Conservation (phyloP, 2,797 vertebrate species). For the Thripadectes ignobilis region DNA sequence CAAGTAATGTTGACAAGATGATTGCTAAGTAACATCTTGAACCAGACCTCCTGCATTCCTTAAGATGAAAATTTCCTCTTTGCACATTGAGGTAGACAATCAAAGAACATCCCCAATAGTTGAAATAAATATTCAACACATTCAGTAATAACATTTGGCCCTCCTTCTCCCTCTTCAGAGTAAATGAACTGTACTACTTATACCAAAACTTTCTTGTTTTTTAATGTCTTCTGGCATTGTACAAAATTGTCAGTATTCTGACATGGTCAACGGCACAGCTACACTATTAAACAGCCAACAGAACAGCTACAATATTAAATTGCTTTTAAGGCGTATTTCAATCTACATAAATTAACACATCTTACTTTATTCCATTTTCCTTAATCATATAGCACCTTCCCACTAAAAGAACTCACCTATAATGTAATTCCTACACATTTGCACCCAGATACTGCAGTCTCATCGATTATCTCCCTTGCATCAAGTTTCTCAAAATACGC, state of each 20-base stretch:
- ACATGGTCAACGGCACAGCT: not conserved
- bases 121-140: not conserved
- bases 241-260: not conserved
- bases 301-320: not conserved
- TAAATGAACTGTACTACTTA: not conserved
- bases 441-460: not conserved
- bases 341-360: not conserved
- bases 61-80: not conserved
- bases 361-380: not conserved
- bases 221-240: not conserved
- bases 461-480: not conserved
- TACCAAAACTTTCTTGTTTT: not conserved
- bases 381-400: not conserved
- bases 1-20: not conserved
- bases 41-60: not conserved
- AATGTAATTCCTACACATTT: not conserved
- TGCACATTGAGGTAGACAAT: not conserved
- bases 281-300: not conserved
- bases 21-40: not conserved
- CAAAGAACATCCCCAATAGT: not conserved
- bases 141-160: not conserved
- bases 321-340: not conserved
- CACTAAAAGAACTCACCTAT: not conserved
- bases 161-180: not conserved
- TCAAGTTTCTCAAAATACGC: not conserved